These are phyloP conservation scores for Tenthredo scrophulariae DNA, from an alignment of 2,888 invertebrate species.

Conservation along the genomic window DNA sequence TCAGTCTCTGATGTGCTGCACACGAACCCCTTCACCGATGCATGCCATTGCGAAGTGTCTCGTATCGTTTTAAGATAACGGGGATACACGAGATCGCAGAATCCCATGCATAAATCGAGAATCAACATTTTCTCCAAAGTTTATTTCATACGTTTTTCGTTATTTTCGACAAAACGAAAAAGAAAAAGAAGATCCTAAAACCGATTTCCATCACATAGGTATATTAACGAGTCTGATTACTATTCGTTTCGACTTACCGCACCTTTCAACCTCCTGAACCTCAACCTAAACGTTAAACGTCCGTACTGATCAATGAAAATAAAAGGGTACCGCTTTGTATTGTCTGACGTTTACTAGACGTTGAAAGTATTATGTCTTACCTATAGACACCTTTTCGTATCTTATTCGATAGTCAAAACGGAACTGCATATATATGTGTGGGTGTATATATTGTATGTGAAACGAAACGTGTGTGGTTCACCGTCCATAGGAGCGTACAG, in stretches of 20 bases:
- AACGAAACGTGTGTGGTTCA: not conserved
- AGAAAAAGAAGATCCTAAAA: too few relatives aligned
- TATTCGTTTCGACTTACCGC: not conserved
- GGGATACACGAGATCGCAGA: not conserved
- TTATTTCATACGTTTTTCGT: too few relatives aligned
- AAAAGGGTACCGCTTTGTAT: constrained; percentile 69
- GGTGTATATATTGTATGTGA: not conserved
- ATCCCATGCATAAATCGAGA: not conserved
- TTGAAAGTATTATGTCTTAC: constrained; percentile 63
- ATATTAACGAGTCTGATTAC: not conserved
- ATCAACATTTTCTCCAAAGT: too few relatives aligned
- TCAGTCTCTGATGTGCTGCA: not conserved
- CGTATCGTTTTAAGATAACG: not conserved
- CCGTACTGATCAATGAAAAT: constrained; percentile 61
- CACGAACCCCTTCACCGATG: not conserved
- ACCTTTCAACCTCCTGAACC: not conserved
- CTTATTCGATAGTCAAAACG: constrained; percentile 6
- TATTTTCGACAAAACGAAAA: too few relatives aligned
- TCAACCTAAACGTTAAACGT: not conserved
- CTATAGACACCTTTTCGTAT: not conserved
- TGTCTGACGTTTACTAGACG: constrained; percentile 70
- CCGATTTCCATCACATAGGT: not conserved
- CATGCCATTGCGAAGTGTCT: not conserved
- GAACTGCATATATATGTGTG: not conserved
- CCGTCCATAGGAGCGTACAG: not conserved